phyloP scores from a whole-genome alignment of 2,797 vertebrate genomes.

The Onychomys torridus region DNA sequence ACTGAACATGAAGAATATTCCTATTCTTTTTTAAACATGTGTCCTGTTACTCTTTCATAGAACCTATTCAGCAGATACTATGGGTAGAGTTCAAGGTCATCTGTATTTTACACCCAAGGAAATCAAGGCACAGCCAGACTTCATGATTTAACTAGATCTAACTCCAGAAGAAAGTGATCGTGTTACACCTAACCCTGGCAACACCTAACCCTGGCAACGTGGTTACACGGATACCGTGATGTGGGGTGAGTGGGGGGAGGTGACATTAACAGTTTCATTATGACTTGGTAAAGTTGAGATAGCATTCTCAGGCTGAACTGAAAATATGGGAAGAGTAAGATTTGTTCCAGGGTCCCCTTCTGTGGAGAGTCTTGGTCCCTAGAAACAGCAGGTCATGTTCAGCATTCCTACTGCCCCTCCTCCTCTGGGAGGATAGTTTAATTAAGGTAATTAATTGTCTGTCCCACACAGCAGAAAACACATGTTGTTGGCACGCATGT shows the following conservation, averaged over 20 bases:
- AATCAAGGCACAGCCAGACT: neutral
- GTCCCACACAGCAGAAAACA: constrained; percentile 56
- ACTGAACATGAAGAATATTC: neutral
- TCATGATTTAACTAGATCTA: neutral
- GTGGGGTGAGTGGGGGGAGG: neutral
- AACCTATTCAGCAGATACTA: neutral
- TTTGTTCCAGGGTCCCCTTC: neutral
- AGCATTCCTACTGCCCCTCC: constrained; percentile 73
- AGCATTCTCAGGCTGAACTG: neutral
- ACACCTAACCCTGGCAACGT: neutral
- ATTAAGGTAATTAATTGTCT: constrained; percentile 75
- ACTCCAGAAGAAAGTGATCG: neutral
- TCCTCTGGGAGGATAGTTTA: constrained; percentile 72
- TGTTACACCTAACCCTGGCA: neutral
- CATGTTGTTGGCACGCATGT: neutral
- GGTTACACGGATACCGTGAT: neutral
- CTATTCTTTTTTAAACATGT: neutral
- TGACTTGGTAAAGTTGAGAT: neutral
- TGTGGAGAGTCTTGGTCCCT: constrained; percentile 40
- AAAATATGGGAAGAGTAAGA: neutral
- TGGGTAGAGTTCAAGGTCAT: neutral
- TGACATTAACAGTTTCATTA: neutral
- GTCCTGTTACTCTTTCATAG: neutral
- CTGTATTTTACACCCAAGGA: neutral
- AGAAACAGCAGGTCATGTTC: constrained; percentile 76